A percentile compares a stretch with the other conserved stretches of the same genome.
phyloP scores from a whole-genome alignment of 2,113 vertebrate genomes.

The Rhinogobius similis region DNA sequence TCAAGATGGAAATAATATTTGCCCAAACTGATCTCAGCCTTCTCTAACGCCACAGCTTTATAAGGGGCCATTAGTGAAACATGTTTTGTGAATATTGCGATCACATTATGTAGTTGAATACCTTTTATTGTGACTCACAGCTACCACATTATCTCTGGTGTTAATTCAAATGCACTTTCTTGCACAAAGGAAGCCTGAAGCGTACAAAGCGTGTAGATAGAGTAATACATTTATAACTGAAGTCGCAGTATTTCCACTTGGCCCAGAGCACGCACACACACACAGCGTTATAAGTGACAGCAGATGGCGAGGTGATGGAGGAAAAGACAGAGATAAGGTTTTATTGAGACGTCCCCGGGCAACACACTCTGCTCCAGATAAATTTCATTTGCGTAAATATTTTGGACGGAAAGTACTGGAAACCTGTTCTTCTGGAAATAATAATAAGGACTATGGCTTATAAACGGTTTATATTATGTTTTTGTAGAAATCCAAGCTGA shows the following conservation, averaged over 20 bases:
- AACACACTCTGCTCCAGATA: conserved; percentile 50
- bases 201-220: background rate
- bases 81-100: background rate
- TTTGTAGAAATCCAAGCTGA: conserved; percentile 8
- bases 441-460: conserved; percentile 12
- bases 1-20: too few species aligned
- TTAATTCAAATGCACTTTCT: background rate
- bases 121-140: conserved; percentile 8
- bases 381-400: conserved; percentile 67
- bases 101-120: background rate
- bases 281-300: conserved; percentile 18
- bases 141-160: background rate
- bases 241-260: background rate
- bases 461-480: background rate
- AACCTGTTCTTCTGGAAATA: conserved; percentile 34
- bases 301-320: conserved; percentile 68
- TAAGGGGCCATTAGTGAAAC: background rate
- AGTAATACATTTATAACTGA: conserved; percentile 1
- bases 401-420: conserved; percentile 39
- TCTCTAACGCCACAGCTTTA: background rate
- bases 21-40: background rate
- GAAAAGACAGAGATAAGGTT: conserved; percentile 61
- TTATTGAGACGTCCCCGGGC: conserved; percentile 67
- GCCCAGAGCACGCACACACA: background rate
- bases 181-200: background rate